Evolutionary conservation across 1,140 invertebrate species (phyloP), one percentile per base, ranked within the genome.

Genomic region (Harlomillsia oculata): DNA sequence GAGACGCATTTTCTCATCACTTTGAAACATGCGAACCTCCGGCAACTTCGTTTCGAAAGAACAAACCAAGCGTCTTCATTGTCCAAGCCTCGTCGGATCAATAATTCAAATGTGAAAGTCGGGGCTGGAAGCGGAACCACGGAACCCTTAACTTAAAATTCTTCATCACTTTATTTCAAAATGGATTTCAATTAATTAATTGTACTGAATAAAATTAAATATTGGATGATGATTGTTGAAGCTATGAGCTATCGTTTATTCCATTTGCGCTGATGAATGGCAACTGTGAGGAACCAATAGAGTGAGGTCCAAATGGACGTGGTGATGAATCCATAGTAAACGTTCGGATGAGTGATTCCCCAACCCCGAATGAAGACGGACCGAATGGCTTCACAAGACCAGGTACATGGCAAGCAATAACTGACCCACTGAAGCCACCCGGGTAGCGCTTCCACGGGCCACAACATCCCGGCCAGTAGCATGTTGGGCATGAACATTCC

Each of bases 371-470:
- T 89, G 25, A 96, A 74, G 67, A 96, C 85, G 16, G 85, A 85
- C 49, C 92, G 77, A 45, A 96, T 75, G 0, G 89, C 83, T 32
- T 90, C 88, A 16, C 89, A 91, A 11, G 90, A 97, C 94, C 1
- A 85, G 88, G 1, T 90, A 91, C 69, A 96, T 78, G 0, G 91
- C 87, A 59, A 93, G 71, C 69, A 94, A 93, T 49, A 49, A 5
- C 87, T 85, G 30, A 95, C 78, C 13, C 29, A 55, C 70, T 82
- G 78, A 13, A 96, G 73, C 39, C 84, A 77, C 36, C 78, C 77
- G 2, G 91, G 90, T 86, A 96, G 95, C 29, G 90, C 82, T 77
- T 94, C 85, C n/a, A 88, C 57, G 0, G 89, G 89, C 89, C 89
- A 94, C 20, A 94, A 75, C 14, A 85, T 79, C 58, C 89, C 88